Base-by-base conservation (phyloP, 2,113 vertebrate genomes). In the Rutilus rutilus region DNA sequence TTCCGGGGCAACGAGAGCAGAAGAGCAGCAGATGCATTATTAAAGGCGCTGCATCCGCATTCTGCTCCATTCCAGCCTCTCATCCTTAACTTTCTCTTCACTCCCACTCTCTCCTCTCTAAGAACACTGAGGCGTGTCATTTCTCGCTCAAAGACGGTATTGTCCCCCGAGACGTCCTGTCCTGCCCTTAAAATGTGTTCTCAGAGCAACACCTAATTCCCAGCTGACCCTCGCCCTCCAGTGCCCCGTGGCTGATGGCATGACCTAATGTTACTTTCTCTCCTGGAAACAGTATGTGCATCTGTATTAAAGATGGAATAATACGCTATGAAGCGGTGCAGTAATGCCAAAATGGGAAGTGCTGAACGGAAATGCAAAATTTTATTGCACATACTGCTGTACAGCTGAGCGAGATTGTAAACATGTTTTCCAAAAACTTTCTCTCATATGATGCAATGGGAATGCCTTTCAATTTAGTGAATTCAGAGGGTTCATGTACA, bases 21-120 rank as follows among this genome's bases (percentile, higher is more conserved):
- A 82, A 67, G 60, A 82, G 79, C 79, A 82, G 62, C 42, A 17
- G 57, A 50, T 82, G 62, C 79, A 82, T 82, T 67, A 67, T 82
- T 82, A 82, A 67, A 82, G 42, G 39, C 2, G 7, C 79, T 67
- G 60, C 79, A 67, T 67, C 45, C 27, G n/a, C 79, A 82, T 67
- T 82, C 77, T 25, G n/a, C 59, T 45, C 60, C 42, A 30, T n/a
- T 67, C 79, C 25, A 33, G 60, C 42, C 25, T 80, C 57, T 42
- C 78, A 45, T 80, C 57, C 42, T 80, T 59, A 80, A 80, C 78
- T 82, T 82, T 67, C 33, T 67, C 77, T 60, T 25, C 77, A 76
- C 74, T 71, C 67, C 42, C 74, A 30, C 74, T 76, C 25, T 76
- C 74, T 76, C 74, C 15, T 52, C 52, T 59, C 57, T 21, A 62